Conservation (phyloP, 2,888 invertebrate species). For the Bedellia somnulentella region DNA sequence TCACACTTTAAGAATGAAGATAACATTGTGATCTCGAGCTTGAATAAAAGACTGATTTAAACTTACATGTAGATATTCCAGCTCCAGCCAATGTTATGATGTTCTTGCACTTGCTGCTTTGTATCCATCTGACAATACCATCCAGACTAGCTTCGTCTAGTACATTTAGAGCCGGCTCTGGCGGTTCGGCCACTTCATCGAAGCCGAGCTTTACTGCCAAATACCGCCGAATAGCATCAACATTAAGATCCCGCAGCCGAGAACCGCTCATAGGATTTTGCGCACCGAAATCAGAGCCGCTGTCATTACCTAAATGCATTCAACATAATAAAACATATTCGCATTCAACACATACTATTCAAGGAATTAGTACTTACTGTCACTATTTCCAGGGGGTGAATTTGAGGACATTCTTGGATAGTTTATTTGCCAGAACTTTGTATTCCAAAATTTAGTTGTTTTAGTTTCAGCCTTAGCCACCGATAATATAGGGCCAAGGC, state of each 20-base stretch:
- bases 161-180: slow-evolving; percentile 39
- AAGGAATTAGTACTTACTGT: slow-evolving; percentile 37
- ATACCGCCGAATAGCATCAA: slow-evolving; percentile 67
- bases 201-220: slow-evolving; percentile 67
- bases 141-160: slow-evolving; percentile 73
- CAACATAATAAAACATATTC: slow-evolving; percentile 11
- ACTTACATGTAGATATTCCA: slow-evolving; percentile 93
- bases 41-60: too few species aligned
- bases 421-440: slow-evolving; percentile 43
- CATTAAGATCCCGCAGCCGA: slow-evolving; percentile 47
- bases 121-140: slow-evolving; percentile 79
- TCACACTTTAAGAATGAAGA: too few species aligned
- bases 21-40: too few species aligned
- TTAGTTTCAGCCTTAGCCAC: too few species aligned
- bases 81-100: slow-evolving; percentile 94
- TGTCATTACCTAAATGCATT: slow-evolving; percentile 29
- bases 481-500: too few species aligned
- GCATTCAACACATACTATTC: too few species aligned
- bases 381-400: slow-evolving; percentile 45
- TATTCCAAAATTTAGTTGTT: slow-evolving; percentile 39
- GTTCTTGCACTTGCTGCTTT: slow-evolving; percentile 75
- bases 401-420: slow-evolving; percentile 45
- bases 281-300: slow-evolving; percentile 26
- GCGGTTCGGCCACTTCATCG: slow-evolving; percentile 38
- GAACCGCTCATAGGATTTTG: slow-evolving; percentile 39